Base-by-base conservation (phyloP, 2,888 invertebrate species). In the Strigamia transsilvanica region DNA sequence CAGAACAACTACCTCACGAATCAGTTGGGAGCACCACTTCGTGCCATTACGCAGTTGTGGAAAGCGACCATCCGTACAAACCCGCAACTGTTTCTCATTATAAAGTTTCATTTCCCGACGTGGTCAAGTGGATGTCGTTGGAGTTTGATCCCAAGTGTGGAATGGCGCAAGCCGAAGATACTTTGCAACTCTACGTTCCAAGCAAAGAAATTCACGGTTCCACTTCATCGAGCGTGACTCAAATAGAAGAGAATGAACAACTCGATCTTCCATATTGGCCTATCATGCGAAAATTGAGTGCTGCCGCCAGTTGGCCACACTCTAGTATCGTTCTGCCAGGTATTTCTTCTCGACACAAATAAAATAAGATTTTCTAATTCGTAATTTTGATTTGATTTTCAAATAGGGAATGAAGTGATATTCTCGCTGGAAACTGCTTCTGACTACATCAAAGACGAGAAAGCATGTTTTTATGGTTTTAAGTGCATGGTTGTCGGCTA, bases 31-130 rank as follows among this genome's bases (percentile, higher is more conserved):
- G 84, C 6, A 95, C 95, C 34, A 94, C 95, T 1, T 94, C 95
- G 83, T 93, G 93, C 86, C 94, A 95, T 89, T 97, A 95, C 87
- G 94, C 96, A 5, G 93, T 95, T 91, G 92, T 97, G 0, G 98
- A 99, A 89, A 97, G 97, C 87, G 97, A 97, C 61, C 99, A 99
- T 90, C 99, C 99, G 0, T 99, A 99, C 88, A 94, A 94, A 88
- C 93, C 95, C 61, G 93, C 96, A 0, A 91, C 93, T 21, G 93
- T 97, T 42, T 92, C 93, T 61, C 94, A 95, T 87, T 95, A 94
- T 88, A 92, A 93, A 93, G 96, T 98, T 10, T 91, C 93, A 61
- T 98, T 99, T 89, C 97, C 98, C 0, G 90, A 93, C 2, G 91
- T 91, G 84, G 95, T 99, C 0, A 93, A 94, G 84, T 98, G 98